Conservation (phyloP, 2,797 vertebrate genomes). For the Pipistrellus kuhlii region DNA sequence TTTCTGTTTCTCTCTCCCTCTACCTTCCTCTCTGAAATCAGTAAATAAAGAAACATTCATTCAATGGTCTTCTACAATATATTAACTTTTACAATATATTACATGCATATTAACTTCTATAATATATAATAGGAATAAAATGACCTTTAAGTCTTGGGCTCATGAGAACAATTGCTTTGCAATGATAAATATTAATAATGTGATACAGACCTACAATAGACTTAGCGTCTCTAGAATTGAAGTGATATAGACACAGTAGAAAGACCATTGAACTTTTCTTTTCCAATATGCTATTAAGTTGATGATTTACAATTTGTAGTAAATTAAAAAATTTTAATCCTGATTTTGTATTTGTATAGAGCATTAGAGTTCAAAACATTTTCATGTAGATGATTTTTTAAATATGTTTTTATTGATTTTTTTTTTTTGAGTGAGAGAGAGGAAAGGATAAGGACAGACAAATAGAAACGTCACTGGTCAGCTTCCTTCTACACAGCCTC, state of each 20-base stretch:
- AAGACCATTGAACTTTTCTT: not conserved
- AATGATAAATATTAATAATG: conserved; percentile 63
- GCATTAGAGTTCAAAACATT: conserved; percentile 14
- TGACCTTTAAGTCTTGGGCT: conserved; percentile 68
- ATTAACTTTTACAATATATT: not conserved
- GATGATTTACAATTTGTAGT: not conserved
- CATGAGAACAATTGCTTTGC: conserved; percentile 47
- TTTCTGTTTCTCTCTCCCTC: no score
- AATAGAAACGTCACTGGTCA: no score
- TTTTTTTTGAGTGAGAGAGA: no score
- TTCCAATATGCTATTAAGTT: not conserved
- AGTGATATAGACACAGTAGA: not conserved
- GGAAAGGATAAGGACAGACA: no score
- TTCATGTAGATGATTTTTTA: not conserved
- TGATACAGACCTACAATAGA: not conserved
- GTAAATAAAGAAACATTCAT: not conserved
- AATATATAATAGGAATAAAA: not conserved
- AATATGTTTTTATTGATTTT: no score
- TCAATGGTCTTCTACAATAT: conserved; percentile 31
- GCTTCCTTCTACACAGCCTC: no score
- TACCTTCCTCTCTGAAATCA: no score
- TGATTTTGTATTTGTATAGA: not conserved
- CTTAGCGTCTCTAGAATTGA: not conserved
- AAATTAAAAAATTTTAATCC: not conserved
- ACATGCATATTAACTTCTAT: not conserved